Percentiles rank a stretch among this genome's conserved stretches.
phyloP scores from a whole-genome alignment of 2,888 invertebrate species.

The Lysandra bellargus region DNA sequence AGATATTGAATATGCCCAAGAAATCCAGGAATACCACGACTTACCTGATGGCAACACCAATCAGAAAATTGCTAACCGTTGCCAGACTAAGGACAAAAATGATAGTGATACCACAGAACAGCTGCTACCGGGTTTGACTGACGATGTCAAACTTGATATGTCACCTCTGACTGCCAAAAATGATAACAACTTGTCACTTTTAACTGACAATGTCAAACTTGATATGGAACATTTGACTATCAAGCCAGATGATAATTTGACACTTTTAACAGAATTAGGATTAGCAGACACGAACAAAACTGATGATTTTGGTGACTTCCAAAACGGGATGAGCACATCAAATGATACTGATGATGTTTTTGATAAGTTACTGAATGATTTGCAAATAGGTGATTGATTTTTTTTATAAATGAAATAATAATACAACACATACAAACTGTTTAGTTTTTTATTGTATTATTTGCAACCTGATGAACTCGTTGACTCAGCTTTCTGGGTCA shows the following conservation, averaged over 20 bases:
- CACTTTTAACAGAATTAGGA: conserved; percentile 79
- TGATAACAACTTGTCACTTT: conserved; percentile 55
- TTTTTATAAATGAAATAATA: not conserved
- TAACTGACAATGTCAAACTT: conserved; percentile 57
- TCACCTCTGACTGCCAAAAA: not conserved
- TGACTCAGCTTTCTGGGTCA: not conserved
- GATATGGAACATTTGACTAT: conserved; percentile 32
- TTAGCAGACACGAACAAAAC: conserved; percentile 71
- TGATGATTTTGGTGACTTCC: conserved; percentile 71
- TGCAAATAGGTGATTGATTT: conserved; percentile 56
- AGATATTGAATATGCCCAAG: conserved; percentile 76
- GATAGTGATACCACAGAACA: conserved; percentile 61
- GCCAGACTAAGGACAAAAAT: conserved; percentile 63
- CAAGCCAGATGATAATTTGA: conserved; percentile 51
- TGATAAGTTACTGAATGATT: conserved; percentile 67
- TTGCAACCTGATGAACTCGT: not conserved
- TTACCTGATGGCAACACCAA: conserved; percentile 66
- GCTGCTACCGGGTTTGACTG: conserved; percentile 60
- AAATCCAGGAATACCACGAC: conserved; percentile 74
- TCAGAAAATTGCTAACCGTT: conserved; percentile 59
- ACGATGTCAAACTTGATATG: conserved; percentile 43
- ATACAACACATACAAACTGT: not conserved
- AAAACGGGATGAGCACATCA: conserved; percentile 60
- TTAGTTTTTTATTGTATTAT: not conserved
- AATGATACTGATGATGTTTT: conserved; percentile 65